Evolutionary conservation across 37 sponge, comb jelly and placozoan species (phyloP), one percentile per base, ranked within the genome.

Genomic region (Agelas oroides): DNA sequence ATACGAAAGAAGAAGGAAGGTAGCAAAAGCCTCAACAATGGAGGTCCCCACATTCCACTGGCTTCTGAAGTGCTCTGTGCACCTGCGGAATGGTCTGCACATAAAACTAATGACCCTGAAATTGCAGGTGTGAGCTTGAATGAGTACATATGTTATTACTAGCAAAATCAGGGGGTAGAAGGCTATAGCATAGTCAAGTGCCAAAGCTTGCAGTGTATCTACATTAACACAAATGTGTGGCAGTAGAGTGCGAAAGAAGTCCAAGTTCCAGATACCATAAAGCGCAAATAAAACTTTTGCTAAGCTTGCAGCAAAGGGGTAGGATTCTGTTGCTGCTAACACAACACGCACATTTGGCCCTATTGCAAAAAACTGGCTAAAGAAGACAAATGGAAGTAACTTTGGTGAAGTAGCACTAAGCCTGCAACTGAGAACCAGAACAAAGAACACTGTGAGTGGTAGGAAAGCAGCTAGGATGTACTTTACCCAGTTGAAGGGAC

Each of bases 1-100:
- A 61, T 84, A 84, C 19, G 88, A 80, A 19, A 92, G 66, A 0
- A 92, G 52, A 62, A 92, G 62, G 39, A 92, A 83, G 25, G 89
- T 73, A 0, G 85, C 88, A 58, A 84, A 68, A 21, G 80, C 88
- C 80, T 84, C 79, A 0, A 84, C 38, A 5, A 80, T 38, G 27
- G 84, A 77, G 30, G 79, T 72, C 13, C 81, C 67, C 6, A 80
- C 59, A 24, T 91, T 77, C 79, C 78, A 77, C 18, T 74, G 40
- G 12, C 82, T 55, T 52, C 78, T 65, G 19, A 70, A 87, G 18
- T 76, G 73, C 46, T 35, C 35, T 20, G 87, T 69, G 38, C 74
- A 56, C 36, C 12, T 19, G 21, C 23, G 69, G 25, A 80, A 80
- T 39, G 81, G 81, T 33, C 1, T 68, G 70, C 81, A 69, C 34